Conservation (phyloP, 2,888 invertebrate genomes). For the Scaptomyza parva region DNA sequence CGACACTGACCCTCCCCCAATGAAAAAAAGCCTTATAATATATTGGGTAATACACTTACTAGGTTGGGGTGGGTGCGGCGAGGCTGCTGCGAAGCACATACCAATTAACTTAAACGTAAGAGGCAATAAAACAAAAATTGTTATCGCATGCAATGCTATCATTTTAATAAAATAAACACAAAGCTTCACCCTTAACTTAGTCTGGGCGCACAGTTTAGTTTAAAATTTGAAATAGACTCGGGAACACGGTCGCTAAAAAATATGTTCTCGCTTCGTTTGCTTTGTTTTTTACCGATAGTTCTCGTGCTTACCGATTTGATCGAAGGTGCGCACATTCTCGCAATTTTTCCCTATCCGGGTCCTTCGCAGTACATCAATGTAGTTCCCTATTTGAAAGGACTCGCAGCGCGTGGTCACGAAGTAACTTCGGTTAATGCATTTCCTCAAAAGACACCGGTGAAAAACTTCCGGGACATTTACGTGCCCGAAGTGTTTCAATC, state of each 20-base stretch:
- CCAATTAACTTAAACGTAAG: constrained; percentile 24
- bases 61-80: background rate
- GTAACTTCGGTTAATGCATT: constrained; percentile 82
- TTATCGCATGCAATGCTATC: constrained; percentile 51
- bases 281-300: constrained; percentile 14
- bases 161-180: background rate
- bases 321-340: constrained; percentile 69
- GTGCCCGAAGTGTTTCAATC: constrained; percentile 52
- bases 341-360: constrained; percentile 75
- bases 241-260: constrained; percentile 16
- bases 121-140: constrained; percentile 10
- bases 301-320: constrained; percentile 24
- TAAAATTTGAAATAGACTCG: background rate
- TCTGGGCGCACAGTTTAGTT: constrained; percentile 39
- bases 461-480: constrained; percentile 77
- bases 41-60: background rate
- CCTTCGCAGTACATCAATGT: constrained; percentile 82
- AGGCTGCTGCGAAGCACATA: constrained; percentile 3
- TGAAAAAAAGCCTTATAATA: constrained; percentile 1
- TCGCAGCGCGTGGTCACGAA: constrained; percentile 83
- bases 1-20: background rate
- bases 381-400: constrained; percentile 72
- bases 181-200: background rate
- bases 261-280: constrained; percentile 38
- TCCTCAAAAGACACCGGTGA: constrained; percentile 73